phyloP scores from a whole-genome alignment of 2,797 vertebrate genomes.

The Neomorphus geoffroyi region DNA sequence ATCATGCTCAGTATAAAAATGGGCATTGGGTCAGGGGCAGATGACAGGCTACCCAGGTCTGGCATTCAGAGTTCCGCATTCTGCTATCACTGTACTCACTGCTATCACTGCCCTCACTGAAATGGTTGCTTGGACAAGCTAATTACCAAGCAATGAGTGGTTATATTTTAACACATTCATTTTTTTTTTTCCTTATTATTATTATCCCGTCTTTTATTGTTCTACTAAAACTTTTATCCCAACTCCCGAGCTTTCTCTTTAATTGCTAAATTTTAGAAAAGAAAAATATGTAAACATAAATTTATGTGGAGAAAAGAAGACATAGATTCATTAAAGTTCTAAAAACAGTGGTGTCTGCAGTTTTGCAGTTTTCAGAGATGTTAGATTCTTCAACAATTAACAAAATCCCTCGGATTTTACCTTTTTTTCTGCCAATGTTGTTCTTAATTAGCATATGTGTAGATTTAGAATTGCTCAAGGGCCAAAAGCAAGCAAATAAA shows the following conservation, averaged over 20 bases:
- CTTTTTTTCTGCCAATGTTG: not conserved
- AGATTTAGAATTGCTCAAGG: not conserved
- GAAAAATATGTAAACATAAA: not conserved
- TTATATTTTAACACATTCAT: too few species aligned
- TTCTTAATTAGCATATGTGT: not conserved
- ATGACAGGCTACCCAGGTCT: too few species aligned
- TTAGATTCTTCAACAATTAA: not conserved
- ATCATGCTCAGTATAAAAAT: too few species aligned
- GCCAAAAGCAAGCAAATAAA: not conserved
- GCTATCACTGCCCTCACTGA: too few species aligned
- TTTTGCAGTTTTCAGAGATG: not conserved
- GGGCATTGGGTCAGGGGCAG: too few species aligned
- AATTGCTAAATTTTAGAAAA: not conserved
- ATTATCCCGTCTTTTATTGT: too few species aligned
- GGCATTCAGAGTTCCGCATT: too few species aligned
- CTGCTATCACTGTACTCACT: too few species aligned
- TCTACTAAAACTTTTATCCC: too few species aligned
- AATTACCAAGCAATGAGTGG: too few species aligned
- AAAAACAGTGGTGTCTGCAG: rapidly evolving
- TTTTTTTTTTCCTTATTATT: too few species aligned
- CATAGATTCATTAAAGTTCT: not conserved
- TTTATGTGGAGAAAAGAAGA: not conserved
- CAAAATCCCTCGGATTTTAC: not conserved
- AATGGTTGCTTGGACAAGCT: too few species aligned
- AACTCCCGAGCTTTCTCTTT: not conserved